phyloP scores from a whole-genome alignment of 2,113 vertebrate genomes.

The Butastur rufipennis region DNA sequence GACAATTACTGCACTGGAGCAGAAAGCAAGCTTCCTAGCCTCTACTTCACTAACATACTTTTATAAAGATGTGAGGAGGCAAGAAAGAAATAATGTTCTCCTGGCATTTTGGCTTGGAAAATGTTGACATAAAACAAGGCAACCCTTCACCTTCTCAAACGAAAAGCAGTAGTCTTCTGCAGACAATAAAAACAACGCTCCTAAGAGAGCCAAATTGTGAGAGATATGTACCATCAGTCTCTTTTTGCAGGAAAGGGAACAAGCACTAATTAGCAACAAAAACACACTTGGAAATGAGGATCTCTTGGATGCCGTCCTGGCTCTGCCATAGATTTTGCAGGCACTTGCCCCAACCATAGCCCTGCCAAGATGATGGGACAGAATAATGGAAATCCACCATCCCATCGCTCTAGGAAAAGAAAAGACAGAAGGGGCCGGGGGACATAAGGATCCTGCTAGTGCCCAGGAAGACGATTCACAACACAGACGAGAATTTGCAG shows the following conservation, averaged over 20 bases:
- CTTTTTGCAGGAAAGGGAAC: neutral
- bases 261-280: neutral
- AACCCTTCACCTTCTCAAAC: neutral
- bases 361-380: neutral
- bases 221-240: neutral
- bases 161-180: neutral
- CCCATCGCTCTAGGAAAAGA: neutral
- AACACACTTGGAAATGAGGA: neutral
- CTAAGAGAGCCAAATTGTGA: neutral
- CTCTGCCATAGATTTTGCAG: neutral
- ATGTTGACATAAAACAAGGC: neutral
- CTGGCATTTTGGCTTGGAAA: conserved; percentile 13
- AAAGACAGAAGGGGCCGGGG: neutral
- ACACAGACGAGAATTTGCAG: neutral
- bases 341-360: neutral
- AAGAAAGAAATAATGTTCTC: conserved; percentile 34
- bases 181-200: neutral
- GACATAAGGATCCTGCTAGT: neutral
- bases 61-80: conserved; percentile 17
- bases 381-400: neutral
- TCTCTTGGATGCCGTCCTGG: neutral
- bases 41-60: conserved; percentile 38
- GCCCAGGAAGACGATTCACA: neutral
- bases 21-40: conserved; percentile 51
- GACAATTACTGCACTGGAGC: conserved; percentile 44